Evolutionary conservation across 2,888 invertebrate species (phyloP).

Genomic region (Apoderus coryli): DNA sequence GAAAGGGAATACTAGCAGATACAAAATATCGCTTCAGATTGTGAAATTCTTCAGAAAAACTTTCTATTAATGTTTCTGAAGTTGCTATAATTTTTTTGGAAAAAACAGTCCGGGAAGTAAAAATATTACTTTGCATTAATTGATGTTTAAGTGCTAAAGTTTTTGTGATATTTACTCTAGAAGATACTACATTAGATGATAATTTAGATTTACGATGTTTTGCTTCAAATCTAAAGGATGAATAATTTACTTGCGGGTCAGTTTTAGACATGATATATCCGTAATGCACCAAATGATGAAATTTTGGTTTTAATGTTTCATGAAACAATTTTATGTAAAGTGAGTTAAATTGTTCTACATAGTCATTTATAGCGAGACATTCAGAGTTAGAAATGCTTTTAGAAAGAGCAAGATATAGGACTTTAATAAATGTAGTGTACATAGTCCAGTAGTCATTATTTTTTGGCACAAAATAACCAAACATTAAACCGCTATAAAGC

Average conservation of each 20-base stretch:
- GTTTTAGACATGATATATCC: neutral
- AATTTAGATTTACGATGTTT: constrained; percentile 2
- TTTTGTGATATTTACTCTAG: constrained; percentile 3
- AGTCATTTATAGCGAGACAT: no score
- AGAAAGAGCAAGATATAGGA: no score
- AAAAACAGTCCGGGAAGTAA: neutral
- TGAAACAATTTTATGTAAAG: constrained; percentile 1
- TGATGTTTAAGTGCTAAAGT: constrained; percentile 2
- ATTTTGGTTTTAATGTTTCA: constrained; percentile 1
- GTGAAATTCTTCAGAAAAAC: no score
- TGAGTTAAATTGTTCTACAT: neutral
- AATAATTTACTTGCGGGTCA: neutral
- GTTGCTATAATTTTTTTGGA: no score
- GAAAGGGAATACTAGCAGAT: no score
- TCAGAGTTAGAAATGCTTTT: no score
- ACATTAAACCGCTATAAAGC: constrained; percentile 15
- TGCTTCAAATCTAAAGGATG: constrained; percentile 1
- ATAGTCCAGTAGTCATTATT: constrained; percentile 15
- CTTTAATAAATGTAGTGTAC: no score
- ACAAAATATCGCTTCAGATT: no score
- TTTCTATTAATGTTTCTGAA: no score
- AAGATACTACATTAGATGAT: constrained; percentile 1
- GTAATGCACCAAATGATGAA: constrained; percentile 1
- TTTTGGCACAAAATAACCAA: constrained; percentile 15
- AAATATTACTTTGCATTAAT: neutral